A percentile compares a stretch with the other conserved stretches of the same genome.
phyloP scores from a whole-genome alignment of 2,888 invertebrate genomes.

The Cybosia mesomella region DNA sequence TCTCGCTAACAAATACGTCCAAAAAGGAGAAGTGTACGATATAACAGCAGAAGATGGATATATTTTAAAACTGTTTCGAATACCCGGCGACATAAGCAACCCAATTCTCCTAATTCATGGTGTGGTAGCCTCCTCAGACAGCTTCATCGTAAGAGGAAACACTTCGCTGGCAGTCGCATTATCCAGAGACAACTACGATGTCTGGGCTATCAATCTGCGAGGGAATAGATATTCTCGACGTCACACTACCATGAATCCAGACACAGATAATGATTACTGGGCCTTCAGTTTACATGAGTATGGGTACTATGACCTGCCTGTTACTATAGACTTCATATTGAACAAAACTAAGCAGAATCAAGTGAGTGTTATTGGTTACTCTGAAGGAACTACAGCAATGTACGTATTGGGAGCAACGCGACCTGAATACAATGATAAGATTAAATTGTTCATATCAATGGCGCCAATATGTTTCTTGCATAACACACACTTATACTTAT shows the following conservation, averaged over 20 bases:
- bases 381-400: slow-evolving; percentile 87
- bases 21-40: slow-evolving; percentile 53
- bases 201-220: slow-evolving; percentile 75
- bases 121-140: slow-evolving; percentile 58
- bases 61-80: slow-evolving; percentile 59
- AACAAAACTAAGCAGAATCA: slow-evolving; percentile 78
- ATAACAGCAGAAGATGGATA: slow-evolving; percentile 61
- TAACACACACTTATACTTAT: slow-evolving; percentile 27
- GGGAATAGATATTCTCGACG: slow-evolving; percentile 87
- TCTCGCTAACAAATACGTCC: slow-evolving; percentile 58
- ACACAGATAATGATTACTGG: slow-evolving; percentile 76
- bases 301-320: slow-evolving; percentile 89
- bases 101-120: slow-evolving; percentile 64
- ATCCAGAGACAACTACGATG: slow-evolving; percentile 82
- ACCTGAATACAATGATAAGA: slow-evolving; percentile 87
- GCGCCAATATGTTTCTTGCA: slow-evolving; percentile 56
- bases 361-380: slow-evolving; percentile 89
- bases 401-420: slow-evolving; percentile 80
- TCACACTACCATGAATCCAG: slow-evolving; percentile 76
- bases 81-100: slow-evolving; percentile 47
- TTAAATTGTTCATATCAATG: slow-evolving; percentile 77
- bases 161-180: slow-evolving; percentile 61
- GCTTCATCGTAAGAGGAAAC: slow-evolving; percentile 60
- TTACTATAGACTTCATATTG: slow-evolving; percentile 78
- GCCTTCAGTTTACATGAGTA: slow-evolving; percentile 89